Conservation (phyloP, 2,113 vertebrate genomes). For the Damaliscus lunatus region DNA sequence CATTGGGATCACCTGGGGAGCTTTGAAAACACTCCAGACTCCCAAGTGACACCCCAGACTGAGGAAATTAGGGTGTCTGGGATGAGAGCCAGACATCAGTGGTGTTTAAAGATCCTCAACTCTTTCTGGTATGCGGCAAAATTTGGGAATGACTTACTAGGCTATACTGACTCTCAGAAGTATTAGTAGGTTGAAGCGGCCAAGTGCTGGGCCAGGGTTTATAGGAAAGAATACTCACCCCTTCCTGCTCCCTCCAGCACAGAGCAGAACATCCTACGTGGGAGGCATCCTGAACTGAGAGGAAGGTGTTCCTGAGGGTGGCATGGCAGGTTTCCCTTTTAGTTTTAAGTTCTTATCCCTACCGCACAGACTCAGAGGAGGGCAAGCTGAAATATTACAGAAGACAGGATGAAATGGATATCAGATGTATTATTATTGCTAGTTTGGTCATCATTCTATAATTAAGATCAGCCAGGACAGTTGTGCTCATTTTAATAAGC, state of each 20-base stretch:
- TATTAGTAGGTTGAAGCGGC: not conserved
- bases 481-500: constrained; percentile 50
- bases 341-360: not conserved
- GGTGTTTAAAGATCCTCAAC: not conserved
- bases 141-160: not conserved
- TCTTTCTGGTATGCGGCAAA: not conserved
- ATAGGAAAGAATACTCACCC: not conserved
- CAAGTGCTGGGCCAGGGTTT: not conserved
- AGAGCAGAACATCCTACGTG: not conserved
- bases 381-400: not conserved
- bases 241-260: not conserved
- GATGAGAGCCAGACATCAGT: not conserved
- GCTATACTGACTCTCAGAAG: not conserved
- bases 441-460: constrained; percentile 24
- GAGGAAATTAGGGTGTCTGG: not conserved
- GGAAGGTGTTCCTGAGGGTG: not conserved
- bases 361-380: not conserved
- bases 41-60: not conserved
- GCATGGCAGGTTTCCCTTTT: not conserved
- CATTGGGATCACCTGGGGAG: not conserved
- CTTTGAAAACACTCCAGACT: not conserved
- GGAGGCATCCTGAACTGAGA: not conserved
- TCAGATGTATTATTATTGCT: constrained; percentile 18
- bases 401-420: not conserved
- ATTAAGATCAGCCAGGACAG: not conserved